These are phyloP conservation scores for Tragelaphus imberbis DNA, from an alignment of 2,113 vertebrate genomes.

Conservation along the genomic window DNA sequence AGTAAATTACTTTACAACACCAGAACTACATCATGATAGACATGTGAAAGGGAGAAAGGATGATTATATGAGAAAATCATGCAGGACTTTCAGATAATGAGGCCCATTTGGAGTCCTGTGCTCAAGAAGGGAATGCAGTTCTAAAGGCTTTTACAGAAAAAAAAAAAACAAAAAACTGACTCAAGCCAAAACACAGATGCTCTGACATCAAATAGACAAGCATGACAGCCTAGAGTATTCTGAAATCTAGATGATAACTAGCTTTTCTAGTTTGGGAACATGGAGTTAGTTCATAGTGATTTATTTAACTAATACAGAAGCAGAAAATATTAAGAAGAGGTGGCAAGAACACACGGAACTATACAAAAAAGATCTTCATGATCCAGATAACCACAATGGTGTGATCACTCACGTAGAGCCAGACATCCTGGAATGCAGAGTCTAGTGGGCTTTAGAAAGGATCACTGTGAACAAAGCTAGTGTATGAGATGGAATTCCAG, in stretches of 20 bases:
- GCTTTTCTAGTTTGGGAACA: not conserved
- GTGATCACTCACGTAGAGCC: not conserved
- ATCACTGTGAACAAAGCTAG: not conserved
- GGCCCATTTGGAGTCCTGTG: not conserved
- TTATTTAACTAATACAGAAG: not conserved
- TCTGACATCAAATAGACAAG: not conserved
- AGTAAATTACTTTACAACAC: not conserved
- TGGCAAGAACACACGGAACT: not conserved
- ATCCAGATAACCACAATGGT: not conserved
- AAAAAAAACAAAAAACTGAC: not conserved
- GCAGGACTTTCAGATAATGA: not conserved
- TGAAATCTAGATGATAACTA: not conserved
- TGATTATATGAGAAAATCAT: not conserved
- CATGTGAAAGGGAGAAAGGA: not conserved
- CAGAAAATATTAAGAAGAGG: not conserved
- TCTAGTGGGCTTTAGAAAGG: not conserved
- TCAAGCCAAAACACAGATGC: not conserved
- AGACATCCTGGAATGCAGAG: not conserved
- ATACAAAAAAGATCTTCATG: not conserved
- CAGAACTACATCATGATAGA: not conserved
- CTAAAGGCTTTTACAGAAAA: not conserved
- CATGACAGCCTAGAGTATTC: fast-evolving
- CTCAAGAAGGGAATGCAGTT: not conserved
- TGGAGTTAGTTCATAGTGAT: not conserved
- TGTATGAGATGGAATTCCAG: not conserved